Evolutionary conservation across 2,113 vertebrate genomes (phyloP).

Genomic region (Cyrtonyx montezumae): DNA sequence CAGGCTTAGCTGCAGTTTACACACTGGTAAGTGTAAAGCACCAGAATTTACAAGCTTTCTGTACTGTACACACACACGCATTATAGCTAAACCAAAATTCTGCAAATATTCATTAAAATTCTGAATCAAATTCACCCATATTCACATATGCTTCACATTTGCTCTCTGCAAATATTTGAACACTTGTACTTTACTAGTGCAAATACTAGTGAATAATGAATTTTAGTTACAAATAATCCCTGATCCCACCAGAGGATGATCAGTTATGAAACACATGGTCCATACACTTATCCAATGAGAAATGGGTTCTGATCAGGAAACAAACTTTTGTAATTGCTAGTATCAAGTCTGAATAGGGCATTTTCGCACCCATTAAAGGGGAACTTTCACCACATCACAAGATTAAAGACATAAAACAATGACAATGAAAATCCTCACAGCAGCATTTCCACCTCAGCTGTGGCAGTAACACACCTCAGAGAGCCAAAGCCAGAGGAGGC

Average conservation of each 20-base stretch:
- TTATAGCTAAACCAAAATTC: background rate
- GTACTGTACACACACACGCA: background rate
- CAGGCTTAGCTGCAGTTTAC: background rate
- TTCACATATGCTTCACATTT: background rate
- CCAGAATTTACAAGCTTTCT: background rate
- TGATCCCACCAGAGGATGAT: background rate
- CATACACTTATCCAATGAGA: background rate
- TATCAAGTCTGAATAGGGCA: background rate
- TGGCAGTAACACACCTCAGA: background rate
- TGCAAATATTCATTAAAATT: background rate
- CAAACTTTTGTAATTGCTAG: background rate
- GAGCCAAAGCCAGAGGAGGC: background rate
- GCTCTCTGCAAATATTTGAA: conserved; percentile 46
- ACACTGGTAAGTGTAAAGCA: background rate
- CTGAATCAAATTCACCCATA: background rate
- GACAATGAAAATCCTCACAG: background rate
- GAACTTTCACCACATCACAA: background rate
- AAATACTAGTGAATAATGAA: conserved; percentile 1
- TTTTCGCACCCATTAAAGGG: background rate
- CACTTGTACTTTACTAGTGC: background rate
- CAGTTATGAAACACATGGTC: fast-evolving
- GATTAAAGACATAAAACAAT: background rate
- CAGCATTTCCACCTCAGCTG: background rate
- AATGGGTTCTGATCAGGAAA: background rate
- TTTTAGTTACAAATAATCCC: background rate